These are phyloP conservation scores for Aspidiotus rigidus DNA, from an alignment of 2,888 invertebrate genomes.

Conservation along the genomic window DNA sequence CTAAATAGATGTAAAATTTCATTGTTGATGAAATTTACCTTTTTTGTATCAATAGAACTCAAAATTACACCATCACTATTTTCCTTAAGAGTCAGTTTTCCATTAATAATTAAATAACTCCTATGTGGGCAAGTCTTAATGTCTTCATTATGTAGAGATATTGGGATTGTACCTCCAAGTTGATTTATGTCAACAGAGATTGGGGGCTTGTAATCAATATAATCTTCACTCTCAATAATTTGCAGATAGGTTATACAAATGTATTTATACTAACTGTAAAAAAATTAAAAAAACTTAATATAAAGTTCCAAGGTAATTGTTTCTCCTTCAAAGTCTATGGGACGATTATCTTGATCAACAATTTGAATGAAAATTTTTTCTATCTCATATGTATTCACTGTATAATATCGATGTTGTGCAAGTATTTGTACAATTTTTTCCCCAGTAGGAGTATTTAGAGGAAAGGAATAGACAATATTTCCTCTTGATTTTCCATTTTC, in stretches of 20 bases:
- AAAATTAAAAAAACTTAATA: conserved; percentile 12
- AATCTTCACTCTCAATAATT: conserved; percentile 18
- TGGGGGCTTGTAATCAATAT: conserved; percentile 4
- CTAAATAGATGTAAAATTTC: conserved; percentile 21
- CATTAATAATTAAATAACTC: conserved; percentile 15
- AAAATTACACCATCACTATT: conserved; percentile 12
- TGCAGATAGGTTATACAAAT: no score
- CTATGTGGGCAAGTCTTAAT: background rate
- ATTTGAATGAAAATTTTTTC: conserved; percentile 4
- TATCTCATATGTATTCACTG: conserved; percentile 15
- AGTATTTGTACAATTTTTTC: conserved; percentile 13
- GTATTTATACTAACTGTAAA: conserved; percentile 1
- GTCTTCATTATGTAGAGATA: conserved; percentile 6
- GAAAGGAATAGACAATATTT: conserved; percentile 8
- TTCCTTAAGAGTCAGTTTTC: conserved; percentile 13
- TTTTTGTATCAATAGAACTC: conserved; percentile 15
- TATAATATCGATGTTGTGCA: conserved; percentile 18
- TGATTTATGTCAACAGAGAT: conserved; percentile 9
- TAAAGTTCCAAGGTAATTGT: conserved; percentile 15
- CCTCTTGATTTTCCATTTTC: conserved; percentile 4
- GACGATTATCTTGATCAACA: conserved; percentile 25
- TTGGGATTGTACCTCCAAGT: conserved; percentile 8
- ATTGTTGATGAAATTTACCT: conserved; percentile 19
- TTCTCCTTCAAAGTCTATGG: conserved; percentile 21
- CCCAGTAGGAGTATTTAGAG: background rate